Evolutionary conservation across 2,797 vertebrate genomes (phyloP).

Genomic region (Sparus aurata): DNA sequence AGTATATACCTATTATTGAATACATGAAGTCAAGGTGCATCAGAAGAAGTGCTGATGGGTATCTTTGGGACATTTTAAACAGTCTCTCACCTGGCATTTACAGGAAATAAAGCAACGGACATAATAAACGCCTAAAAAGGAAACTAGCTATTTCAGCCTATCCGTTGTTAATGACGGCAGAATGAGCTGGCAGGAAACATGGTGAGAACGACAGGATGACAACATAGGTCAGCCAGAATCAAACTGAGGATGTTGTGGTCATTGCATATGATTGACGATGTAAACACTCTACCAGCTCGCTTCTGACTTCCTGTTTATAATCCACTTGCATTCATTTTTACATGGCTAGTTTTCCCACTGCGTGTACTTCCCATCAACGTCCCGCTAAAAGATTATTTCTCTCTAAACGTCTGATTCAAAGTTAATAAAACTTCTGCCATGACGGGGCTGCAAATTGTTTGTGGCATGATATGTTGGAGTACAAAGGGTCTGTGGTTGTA

Average conservation of each 20-base stretch:
- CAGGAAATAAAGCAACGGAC: neutral
- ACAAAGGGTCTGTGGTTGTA: neutral
- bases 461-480: neutral
- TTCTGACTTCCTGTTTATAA: neutral
- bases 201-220: neutral
- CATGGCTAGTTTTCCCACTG: neutral
- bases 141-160: neutral
- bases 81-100: neutral
- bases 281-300: neutral
- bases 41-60: neutral
- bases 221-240: no score
- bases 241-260: neutral
- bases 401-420: neutral
- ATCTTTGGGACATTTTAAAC: neutral
- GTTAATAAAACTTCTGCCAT: neutral
- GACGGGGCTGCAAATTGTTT: neutral
- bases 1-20: slow-evolving; percentile 28
- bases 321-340: neutral
- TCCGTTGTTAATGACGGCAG: neutral
- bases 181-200: neutral
- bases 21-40: slow-evolving; percentile 11
- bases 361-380: neutral
- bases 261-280: neutral
- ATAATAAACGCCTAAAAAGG: neutral
- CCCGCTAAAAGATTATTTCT: neutral